Conservation (phyloP, 2,797 vertebrate species). For the Octomys mimax region DNA sequence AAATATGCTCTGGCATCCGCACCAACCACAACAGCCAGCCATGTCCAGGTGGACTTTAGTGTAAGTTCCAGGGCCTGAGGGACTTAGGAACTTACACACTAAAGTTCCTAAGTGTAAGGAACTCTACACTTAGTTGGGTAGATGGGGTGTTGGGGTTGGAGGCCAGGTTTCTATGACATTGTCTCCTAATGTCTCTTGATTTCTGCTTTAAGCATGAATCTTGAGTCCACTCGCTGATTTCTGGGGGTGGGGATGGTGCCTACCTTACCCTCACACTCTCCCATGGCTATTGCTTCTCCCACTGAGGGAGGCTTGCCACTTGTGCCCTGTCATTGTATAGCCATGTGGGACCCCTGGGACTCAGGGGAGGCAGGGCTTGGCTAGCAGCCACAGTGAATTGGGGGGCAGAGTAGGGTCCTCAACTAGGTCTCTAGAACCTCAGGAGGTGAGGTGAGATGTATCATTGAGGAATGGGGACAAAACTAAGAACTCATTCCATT, state of each 20-base stretch:
- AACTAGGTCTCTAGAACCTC: background rate
- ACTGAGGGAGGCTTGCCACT: background rate
- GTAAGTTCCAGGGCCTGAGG: conserved; percentile 59
- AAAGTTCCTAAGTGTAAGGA: no score
- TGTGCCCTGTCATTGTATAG: background rate
- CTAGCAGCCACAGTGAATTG: background rate
- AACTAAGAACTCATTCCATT: background rate
- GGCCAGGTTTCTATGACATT: background rate
- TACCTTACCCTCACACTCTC: background rate
- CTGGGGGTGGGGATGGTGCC: background rate
- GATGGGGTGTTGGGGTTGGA: no score
- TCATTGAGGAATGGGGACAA: background rate
- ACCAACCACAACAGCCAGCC: background rate
- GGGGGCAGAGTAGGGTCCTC: background rate
- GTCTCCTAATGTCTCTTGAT: background rate
- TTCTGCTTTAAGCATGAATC: background rate
- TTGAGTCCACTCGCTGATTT: background rate
- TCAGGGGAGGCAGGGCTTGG: background rate
- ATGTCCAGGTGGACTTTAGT: conserved; percentile 76
- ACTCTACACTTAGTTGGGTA: no score
- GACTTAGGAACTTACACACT: no score
- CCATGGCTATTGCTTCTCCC: background rate
- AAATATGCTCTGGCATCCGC: background rate
- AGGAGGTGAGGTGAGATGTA: background rate
- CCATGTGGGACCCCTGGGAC: background rate